Evolutionary conservation across 2,113 vertebrate genomes (phyloP).

Genomic region (Ochotona princeps): DNA sequence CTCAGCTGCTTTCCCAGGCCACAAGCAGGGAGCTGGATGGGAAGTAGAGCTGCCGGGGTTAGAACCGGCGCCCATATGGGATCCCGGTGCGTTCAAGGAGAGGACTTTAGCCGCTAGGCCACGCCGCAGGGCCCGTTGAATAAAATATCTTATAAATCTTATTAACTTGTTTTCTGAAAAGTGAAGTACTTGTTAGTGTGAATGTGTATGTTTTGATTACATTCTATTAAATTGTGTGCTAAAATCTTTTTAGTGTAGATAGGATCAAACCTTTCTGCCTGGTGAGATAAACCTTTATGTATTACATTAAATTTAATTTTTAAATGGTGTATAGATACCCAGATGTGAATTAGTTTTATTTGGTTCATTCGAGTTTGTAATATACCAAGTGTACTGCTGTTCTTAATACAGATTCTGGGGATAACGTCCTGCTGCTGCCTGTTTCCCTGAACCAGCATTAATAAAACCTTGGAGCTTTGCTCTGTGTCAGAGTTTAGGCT

Average conservation of each 20-base stretch:
- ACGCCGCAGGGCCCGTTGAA: no score
- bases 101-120: no score
- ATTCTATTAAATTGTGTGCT: slow-evolving; percentile 1
- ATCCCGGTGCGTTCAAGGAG: no score
- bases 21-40: no score
- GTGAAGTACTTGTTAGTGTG: background rate
- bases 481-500: background rate
- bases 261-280: slow-evolving; percentile 43
- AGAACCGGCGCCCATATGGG: no score
- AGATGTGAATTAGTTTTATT: slow-evolving; percentile 11
- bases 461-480: background rate
- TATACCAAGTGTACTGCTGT: background rate
- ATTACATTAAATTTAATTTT: slow-evolving; percentile 36
- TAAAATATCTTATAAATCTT: background rate
- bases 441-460: background rate
- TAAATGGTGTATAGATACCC: background rate
- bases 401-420: background rate
- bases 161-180: background rate
- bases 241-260: background rate
- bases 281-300: background rate
- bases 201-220: background rate
- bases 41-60: no score
- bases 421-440: background rate
- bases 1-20: no score
- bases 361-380: background rate